phyloP scores from a whole-genome alignment of 2,888 invertebrate genomes.

The Hydrotaea diabolus region DNA sequence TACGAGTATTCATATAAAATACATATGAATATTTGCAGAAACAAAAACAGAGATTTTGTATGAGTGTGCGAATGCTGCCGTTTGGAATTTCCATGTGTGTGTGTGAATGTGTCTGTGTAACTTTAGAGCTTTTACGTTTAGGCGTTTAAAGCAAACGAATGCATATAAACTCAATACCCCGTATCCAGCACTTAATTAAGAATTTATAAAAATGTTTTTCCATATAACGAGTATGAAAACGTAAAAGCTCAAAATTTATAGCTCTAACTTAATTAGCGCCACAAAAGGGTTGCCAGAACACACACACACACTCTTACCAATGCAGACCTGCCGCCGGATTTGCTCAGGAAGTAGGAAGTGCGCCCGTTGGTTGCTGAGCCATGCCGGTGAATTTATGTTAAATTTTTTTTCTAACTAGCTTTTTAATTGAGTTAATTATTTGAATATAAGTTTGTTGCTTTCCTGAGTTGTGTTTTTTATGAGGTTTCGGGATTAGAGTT shows the following conservation, averaged over 20 bases:
- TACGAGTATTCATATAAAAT: conserved; percentile 12
- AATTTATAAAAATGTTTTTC: conserved; percentile 59
- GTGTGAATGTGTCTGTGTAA: neutral
- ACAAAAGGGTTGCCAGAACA: conserved; percentile 10
- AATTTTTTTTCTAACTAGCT: neutral
- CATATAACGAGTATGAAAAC: conserved; percentile 20
- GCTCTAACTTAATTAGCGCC: conserved; percentile 53
- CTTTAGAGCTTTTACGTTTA: neutral
- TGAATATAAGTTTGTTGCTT: neutral
- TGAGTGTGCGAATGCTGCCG: neutral
- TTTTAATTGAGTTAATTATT: conserved; percentile 30
- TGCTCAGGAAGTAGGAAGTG: conserved; percentile 23
- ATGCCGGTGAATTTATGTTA: neutral
- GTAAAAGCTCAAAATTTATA: conserved; percentile 31
- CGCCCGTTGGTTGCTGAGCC: neutral
- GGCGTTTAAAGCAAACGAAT: neutral
- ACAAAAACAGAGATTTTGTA: neutral
- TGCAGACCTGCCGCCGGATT: neutral
- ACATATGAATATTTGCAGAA: neutral
- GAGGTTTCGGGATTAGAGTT: neutral
- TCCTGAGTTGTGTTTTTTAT: neutral
- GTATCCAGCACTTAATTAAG: conserved; percentile 48
- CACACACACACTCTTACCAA: neutral
- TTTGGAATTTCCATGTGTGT: neutral
- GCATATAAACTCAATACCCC: neutral